Conservation (phyloP, 23 tunicate genomes). For the Corella eumyota region DNA sequence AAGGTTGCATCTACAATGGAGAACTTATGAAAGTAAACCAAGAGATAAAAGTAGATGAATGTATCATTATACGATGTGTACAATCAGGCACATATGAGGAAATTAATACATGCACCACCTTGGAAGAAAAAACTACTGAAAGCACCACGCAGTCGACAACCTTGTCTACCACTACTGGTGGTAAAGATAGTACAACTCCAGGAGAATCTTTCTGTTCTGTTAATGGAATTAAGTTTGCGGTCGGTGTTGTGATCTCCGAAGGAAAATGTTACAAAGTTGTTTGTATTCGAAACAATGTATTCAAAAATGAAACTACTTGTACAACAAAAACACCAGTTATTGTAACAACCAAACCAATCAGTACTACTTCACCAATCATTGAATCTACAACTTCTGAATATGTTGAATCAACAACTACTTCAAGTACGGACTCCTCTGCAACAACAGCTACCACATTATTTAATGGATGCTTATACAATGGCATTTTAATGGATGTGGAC, state of each 20-base stretch:
- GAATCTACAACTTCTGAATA: no score
- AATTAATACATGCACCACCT: background rate
- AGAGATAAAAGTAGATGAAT: background rate
- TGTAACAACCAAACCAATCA: no score
- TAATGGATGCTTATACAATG: no score
- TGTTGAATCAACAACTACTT: no score
- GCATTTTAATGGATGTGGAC: no score
- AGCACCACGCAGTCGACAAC: background rate
- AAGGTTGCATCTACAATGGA: background rate
- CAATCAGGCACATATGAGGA: background rate
- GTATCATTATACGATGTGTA: background rate
- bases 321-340: background rate
- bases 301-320: constrained; percentile 4
- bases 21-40: background rate
- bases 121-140: background rate
- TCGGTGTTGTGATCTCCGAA: constrained; percentile 1
- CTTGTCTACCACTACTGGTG: background rate
- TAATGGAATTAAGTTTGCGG: constrained; percentile 1
- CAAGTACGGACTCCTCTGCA: no score
- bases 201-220: background rate
- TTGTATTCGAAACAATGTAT: background rate
- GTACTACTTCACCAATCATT: no score
- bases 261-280: background rate
- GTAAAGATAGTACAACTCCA: no score
- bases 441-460: no score